phyloP scores from a whole-genome alignment of 2,797 vertebrate species.

The Hypotaenidia philippensis region DNA sequence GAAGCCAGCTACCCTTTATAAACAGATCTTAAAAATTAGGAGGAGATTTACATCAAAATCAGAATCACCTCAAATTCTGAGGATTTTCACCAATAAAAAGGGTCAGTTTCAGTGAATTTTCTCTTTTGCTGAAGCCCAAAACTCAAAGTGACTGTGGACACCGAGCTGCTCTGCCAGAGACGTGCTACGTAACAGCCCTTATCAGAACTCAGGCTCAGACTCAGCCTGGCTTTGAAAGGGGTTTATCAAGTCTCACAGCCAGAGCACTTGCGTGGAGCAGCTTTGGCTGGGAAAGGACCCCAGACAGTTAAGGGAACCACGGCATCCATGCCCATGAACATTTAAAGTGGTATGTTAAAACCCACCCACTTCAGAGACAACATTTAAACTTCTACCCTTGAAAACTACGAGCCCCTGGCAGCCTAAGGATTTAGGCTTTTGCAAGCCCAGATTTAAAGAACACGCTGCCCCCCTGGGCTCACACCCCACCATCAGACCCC shows the following conservation, averaged over 20 bases:
- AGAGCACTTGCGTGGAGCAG: conserved; percentile 40
- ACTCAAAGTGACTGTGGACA: not conserved
- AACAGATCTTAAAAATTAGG: not conserved
- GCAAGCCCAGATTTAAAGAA: not conserved
- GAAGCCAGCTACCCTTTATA: not conserved
- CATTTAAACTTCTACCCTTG: not conserved
- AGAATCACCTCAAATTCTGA: not conserved
- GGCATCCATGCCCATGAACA: not conserved
- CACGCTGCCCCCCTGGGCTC: rapidly evolving
- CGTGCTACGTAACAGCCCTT: not conserved
- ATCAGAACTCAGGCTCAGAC: not conserved
- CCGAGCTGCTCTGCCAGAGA: not conserved
- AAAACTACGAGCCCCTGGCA: not conserved
- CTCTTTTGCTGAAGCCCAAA: rapidly evolving
- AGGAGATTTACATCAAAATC: not conserved
- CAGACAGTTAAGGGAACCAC: conserved; percentile 5
- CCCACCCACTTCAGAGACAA: not conserved
- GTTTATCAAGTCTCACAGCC: conserved; percentile 43
- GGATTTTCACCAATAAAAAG: not conserved
- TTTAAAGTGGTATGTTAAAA: not conserved
- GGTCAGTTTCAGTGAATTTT: not conserved
- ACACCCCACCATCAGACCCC: not conserved
- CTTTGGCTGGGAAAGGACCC: conserved; percentile 26
- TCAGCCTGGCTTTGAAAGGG: conserved; percentile 11
- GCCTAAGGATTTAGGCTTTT: not conserved